phyloP scores from a whole-genome alignment of 2,797 vertebrate species.

The Myotis findleyi region DNA sequence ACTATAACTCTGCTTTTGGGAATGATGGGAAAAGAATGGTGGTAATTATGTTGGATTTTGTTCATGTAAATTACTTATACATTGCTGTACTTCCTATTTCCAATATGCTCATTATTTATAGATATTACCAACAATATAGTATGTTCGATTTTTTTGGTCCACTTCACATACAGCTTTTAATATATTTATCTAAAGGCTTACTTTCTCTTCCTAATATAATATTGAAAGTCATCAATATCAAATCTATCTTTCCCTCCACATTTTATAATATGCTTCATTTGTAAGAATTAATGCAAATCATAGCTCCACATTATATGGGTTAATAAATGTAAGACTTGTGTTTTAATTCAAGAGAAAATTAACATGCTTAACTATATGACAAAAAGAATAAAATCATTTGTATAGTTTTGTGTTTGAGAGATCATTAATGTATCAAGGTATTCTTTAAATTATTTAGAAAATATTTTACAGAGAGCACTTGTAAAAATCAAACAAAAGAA shows the following conservation, averaged over 20 bases:
- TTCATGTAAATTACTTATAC: neutral
- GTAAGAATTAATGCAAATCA: neutral
- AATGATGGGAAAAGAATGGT: neutral
- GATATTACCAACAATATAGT: neutral
- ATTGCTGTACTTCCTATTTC: neutral
- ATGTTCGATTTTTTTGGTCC: neutral
- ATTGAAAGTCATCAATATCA: slow-evolving; percentile 5
- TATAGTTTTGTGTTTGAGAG: neutral
- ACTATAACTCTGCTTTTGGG: slow-evolving; percentile 36
- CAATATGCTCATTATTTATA: slow-evolving; percentile 11
- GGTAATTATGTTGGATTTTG: neutral
- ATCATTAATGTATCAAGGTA: neutral
- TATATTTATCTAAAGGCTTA: neutral
- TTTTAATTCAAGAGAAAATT: slow-evolving; percentile 56
- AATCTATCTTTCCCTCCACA: neutral
- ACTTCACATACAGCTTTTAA: slow-evolving; percentile 45
- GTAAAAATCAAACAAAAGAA: slow-evolving; percentile 35
- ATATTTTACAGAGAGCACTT: slow-evolving; percentile 36
- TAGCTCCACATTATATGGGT: neutral
- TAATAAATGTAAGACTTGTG: slow-evolving; percentile 1
- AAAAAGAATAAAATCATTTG: slow-evolving; percentile 30
- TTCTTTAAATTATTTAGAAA: slow-evolving; percentile 42
- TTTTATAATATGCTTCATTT: slow-evolving; percentile 8
- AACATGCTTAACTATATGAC: neutral
- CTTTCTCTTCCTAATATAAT: slow-evolving; percentile 37